phyloP scores from a whole-genome alignment of 2,888 invertebrate genomes.

The Epinotia demarniana region DNA sequence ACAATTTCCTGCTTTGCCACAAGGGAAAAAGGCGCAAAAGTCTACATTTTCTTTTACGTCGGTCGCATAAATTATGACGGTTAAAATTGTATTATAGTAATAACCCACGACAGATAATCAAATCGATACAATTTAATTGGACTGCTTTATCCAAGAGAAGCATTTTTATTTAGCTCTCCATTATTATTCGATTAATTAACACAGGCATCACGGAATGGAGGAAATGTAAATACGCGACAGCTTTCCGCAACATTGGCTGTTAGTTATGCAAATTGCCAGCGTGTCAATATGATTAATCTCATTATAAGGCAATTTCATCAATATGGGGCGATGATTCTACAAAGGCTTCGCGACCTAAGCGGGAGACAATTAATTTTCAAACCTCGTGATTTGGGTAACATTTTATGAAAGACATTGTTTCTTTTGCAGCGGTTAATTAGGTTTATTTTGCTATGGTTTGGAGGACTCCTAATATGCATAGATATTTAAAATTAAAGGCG shows the following conservation, averaged over 20 bases:
- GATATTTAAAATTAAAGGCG: no score
- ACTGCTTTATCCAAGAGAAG: slow-evolving; percentile 1
- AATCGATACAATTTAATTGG: not conserved
- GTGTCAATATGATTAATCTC: slow-evolving; percentile 39
- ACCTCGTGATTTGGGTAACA: no score
- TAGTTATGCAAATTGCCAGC: slow-evolving; percentile 33
- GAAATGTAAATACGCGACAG: slow-evolving; percentile 32
- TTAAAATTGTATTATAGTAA: not conserved
- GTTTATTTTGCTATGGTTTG: no score
- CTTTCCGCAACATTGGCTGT: slow-evolving; percentile 14
- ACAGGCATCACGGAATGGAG: slow-evolving; percentile 19
- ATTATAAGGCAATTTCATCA: slow-evolving; percentile 23
- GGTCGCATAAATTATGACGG: not conserved
- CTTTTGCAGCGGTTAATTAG: no score
- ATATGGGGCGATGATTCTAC: not conserved
- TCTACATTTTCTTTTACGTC: no score
- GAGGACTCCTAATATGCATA: no score
- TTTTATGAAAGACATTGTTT: not conserved
- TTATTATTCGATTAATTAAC: slow-evolving; percentile 35
- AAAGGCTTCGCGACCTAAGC: not conserved
- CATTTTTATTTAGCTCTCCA: slow-evolving; percentile 3
- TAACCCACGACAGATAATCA: not conserved
- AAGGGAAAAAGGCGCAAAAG: no score
- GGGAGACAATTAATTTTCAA: no score
- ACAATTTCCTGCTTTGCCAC: no score